phyloP scores from a whole-genome alignment of 2,888 invertebrate genomes.

The Amiota mariae region DNA sequence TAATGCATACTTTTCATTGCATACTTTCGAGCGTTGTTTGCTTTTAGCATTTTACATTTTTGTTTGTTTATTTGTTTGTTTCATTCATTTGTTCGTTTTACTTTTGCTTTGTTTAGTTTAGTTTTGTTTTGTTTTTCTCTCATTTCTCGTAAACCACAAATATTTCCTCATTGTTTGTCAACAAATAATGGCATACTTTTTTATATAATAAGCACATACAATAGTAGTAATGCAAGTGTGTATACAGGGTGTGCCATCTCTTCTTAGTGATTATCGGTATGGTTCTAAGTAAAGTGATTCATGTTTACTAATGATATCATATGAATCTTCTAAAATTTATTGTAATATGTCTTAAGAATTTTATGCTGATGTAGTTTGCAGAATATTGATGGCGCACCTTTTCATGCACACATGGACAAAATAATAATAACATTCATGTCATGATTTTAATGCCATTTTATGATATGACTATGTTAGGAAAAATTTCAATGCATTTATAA shows the following conservation, averaged over 20 bases:
- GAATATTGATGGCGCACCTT: too few relatives aligned
- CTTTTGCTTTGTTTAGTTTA: background rate
- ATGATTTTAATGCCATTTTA: too few relatives aligned
- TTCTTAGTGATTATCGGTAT: too few relatives aligned
- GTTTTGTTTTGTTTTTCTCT: slow-evolving; percentile 10
- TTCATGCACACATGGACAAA: too few relatives aligned
- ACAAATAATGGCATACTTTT: slow-evolving; percentile 47
- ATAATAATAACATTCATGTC: too few relatives aligned
- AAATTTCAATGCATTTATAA: too few relatives aligned
- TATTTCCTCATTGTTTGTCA: slow-evolving; percentile 59
- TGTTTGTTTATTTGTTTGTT: slow-evolving; percentile 13
- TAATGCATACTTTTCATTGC: slow-evolving; percentile 40
- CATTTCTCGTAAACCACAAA: slow-evolving; percentile 41
- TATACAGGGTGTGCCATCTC: background rate
- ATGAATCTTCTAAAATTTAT: too few relatives aligned
- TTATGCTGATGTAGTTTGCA: too few relatives aligned
- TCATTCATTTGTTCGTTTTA: background rate
- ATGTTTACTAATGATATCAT: too few relatives aligned
- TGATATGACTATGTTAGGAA: too few relatives aligned
- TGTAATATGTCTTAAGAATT: too few relatives aligned
- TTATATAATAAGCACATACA: background rate
- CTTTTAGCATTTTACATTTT: background rate
- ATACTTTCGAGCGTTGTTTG: slow-evolving; percentile 43
- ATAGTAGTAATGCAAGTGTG: background rate
- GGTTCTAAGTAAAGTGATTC: too few relatives aligned